Base-by-base conservation (phyloP, 2,888 invertebrate species). In the Mermis nigrescens region DNA sequence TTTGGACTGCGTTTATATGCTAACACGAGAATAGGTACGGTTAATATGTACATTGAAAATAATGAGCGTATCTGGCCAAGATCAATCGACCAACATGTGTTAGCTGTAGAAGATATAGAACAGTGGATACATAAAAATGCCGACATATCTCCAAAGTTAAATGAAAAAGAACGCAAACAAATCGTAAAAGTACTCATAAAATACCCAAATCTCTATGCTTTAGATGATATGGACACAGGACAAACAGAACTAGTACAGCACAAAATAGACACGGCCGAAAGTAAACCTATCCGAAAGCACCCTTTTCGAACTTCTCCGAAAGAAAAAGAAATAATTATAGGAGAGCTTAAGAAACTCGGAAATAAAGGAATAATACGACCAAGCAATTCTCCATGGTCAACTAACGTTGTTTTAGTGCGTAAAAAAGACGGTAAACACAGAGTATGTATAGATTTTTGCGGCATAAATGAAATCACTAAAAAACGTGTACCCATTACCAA, bases 401-500 rank as follows among this genome's bases (percentile, higher is more conserved):
- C 4, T 7, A 7, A 7, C 3, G 7, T 29, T n/a, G 54, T 53
- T 7, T 4, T 53, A 12, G 54, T 53, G 7, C 27, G 4, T 12
- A 53, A 53, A 31, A 27, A 31, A 24, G 48, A 48, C 24, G 48
- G 48, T 48, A 24, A 24, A n/a, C 24, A n/a, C 24, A 7, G 48
- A 24, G 12, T 48, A n/a, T 48, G 48, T 24, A 24, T 48, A 7
- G 48, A 48, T 24, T 48, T n/a, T 48, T 24, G 24, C 12, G 24
- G 4, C 7, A 12, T 53, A 24, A 53, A 53, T 31, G 31, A 27
- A 15, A 22, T 53, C 31, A 53, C 54, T 12, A 53, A 53, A 53
- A 53, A 53, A 29, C 24, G 24, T 7, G 4, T 53, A 53, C 22
- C 55, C 57, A 3, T 31, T 53, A 53, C 54, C 54, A 31, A 27